A percentile compares a stretch with the other conserved stretches of the same genome.
phyloP scores from a whole-genome alignment of 2,888 invertebrate species.

The Deilephila porcellus region DNA sequence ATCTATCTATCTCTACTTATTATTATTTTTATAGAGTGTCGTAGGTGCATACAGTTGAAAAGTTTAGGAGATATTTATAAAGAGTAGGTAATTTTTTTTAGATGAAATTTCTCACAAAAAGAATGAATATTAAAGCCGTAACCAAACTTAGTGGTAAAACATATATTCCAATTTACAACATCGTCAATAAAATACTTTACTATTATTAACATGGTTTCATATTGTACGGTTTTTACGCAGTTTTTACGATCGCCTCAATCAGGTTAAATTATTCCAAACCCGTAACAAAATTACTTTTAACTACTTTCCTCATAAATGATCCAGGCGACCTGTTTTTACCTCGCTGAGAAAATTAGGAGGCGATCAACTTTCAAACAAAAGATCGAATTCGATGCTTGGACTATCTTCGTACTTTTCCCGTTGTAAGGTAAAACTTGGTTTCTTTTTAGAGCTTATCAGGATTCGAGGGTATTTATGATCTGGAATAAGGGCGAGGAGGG shows the following conservation, averaged over 20 bases:
- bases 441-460: slow-evolving; percentile 67
- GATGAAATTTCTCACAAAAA: too few species aligned
- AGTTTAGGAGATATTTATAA: too few species aligned
- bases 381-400: slow-evolving; percentile 37
- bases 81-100: too few species aligned
- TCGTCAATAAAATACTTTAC: neutral
- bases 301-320: slow-evolving; percentile 17
- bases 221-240: neutral
- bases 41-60: too few species aligned
- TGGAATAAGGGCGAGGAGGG: slow-evolving; percentile 58
- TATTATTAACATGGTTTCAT: neutral
- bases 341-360: slow-evolving; percentile 42
- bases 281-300: neutral
- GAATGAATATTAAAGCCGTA: too few species aligned
- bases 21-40: too few species aligned
- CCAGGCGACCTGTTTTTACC: slow-evolving; percentile 34
- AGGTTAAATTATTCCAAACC: neutral
- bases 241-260: neutral
- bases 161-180: neutral
- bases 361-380: slow-evolving; percentile 47
- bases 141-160: neutral
- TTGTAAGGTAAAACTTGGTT: slow-evolving; percentile 43
- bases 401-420: slow-evolving; percentile 39
- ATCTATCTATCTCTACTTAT: too few species aligned
- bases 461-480: slow-evolving; percentile 70